Base-by-base conservation (phyloP, 2,888 invertebrate genomes). In the Platycheirus albimanus region DNA sequence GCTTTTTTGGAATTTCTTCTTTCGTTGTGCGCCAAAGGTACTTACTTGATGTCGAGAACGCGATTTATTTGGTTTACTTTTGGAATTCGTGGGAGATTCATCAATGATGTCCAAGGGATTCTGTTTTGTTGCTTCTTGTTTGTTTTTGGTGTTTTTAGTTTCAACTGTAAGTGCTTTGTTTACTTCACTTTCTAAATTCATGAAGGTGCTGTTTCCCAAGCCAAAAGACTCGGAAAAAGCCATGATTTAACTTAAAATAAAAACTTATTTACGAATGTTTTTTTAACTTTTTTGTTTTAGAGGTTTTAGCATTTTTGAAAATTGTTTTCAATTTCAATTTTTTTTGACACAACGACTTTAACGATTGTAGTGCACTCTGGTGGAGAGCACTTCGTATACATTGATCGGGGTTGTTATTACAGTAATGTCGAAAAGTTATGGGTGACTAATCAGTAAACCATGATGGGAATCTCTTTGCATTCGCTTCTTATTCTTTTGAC, bases 171-270 rank as follows among this genome's bases (percentile, higher is more conserved):
- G 84, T 11, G 87, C 86, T 24, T 69, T 85, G 38, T 87, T 87
- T 8, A 86, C 83, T 63, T 87, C 87, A 49, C 80, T 87, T 70
- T 90, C 90, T 43, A 90, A 75, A 67, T 88, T 87, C 86, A 88
- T 86, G 33, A 90, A 87, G 0, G 90, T 90, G 63, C 88, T 90
- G 56, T 90, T 89, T 2, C 89, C 90, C 58, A 90, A 86, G 13
- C 88, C 87, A 17, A 90, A 87, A 0, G 90, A 90, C 78, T 90
- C 88, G 0, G 90, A 90, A 83, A 90, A 90, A 0, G 87, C 87
- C 90, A 90, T 90, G 10, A 7, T 56, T 49, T 43, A 20, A 19
- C 0, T 17, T 33, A 30, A 33, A 33, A 33, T 8, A 33, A 33
- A 33, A 33, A 33, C 7, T n/a, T n/a, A n/a, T n/a, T n/a, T n/a